Evolutionary conservation across 2,797 vertebrate genomes (phyloP), one percentile per base, ranked within the genome.

Genomic region (Columba guinea): DNA sequence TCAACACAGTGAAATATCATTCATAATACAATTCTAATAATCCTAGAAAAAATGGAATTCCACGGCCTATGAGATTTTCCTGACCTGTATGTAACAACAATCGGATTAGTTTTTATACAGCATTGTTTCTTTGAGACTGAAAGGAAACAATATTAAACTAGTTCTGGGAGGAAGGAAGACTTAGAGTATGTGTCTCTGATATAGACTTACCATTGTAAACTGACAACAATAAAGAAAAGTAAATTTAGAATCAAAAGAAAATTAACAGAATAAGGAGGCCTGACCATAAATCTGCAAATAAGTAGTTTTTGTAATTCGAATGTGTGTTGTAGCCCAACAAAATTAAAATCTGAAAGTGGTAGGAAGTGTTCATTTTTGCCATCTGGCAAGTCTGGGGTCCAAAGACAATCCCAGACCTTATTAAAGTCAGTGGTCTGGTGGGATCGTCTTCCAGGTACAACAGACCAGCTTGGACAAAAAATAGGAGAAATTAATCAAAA

Each of bases 1-100:
- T 87, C 70, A 83, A 87, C 68, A 80, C 11, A 83, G 34, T 34
- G 41, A 44, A 87, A 34, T 78, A 89, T 49, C 1, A 85, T 93
- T 89, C 90, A 71, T 83, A 95, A 89, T 59, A 65, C 32, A 87
- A 85, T 83, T 75, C 85, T 85, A 92, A 90, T 94, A 80, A 94
- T 85, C 41, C 49, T 49, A 90, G 64, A 74, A 96, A 94, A 91
- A 94, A 77, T 30, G 8, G 34, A 82, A 89, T 94, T 94, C 64
- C 2, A 3, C 53, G 68, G 64, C 53, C 86, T 77, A 34, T 80
- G 65, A 83, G 49, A 90, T 90, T 83, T 90, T 80, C 75, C 34
- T 91, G 81, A 87, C 60, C 71, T 62, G 28, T 56, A 13, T 73
- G 35, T 63, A 76, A 76, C 51, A 86, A 77, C 1, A 4, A 80